Evolutionary conservation across 2,888 invertebrate genomes (phyloP).

Genomic region (Drosophila limbata): DNA sequence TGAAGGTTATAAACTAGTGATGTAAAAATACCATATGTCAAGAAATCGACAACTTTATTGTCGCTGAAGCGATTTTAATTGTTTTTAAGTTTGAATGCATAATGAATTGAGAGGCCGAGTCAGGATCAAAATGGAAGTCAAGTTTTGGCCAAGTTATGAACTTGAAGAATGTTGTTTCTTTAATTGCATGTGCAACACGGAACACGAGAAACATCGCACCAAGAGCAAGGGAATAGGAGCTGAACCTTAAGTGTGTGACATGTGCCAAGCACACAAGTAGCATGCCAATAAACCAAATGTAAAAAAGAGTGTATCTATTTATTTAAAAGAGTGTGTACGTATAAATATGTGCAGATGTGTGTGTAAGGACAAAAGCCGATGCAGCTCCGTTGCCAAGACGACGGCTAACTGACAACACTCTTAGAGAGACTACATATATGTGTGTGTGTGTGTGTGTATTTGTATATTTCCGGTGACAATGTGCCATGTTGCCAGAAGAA

Average conservation of each 20-base stretch:
- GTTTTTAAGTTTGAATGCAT: no score
- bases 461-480: slow-evolving; percentile 78
- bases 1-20: neutral
- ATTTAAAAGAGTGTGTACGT: slow-evolving; percentile 26
- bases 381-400: slow-evolving; percentile 67
- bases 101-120: no score
- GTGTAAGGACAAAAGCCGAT: slow-evolving; percentile 33
- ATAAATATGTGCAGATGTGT: slow-evolving; percentile 3
- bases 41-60: no score
- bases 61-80: no score
- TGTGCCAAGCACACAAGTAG: slow-evolving; percentile 64
- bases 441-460: slow-evolving; percentile 20
- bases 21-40: no score
- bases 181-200: neutral
- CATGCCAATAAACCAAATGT: slow-evolving; percentile 57
- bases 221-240: slow-evolving; percentile 11
- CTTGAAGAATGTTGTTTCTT: no score
- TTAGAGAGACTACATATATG: slow-evolving; percentile 10
- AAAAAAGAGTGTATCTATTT: slow-evolving; percentile 21
- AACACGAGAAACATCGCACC: slow-evolving; percentile 1
- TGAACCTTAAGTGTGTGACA: slow-evolving; percentile 33
- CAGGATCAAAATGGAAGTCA: no score
- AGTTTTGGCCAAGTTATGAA: no score
- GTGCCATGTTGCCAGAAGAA: slow-evolving; percentile 69
- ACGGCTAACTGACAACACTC: slow-evolving; percentile 60